These are phyloP conservation scores for Bagarius yarrelli DNA, from an alignment of 2,113 vertebrate genomes.

Conservation along the genomic window DNA sequence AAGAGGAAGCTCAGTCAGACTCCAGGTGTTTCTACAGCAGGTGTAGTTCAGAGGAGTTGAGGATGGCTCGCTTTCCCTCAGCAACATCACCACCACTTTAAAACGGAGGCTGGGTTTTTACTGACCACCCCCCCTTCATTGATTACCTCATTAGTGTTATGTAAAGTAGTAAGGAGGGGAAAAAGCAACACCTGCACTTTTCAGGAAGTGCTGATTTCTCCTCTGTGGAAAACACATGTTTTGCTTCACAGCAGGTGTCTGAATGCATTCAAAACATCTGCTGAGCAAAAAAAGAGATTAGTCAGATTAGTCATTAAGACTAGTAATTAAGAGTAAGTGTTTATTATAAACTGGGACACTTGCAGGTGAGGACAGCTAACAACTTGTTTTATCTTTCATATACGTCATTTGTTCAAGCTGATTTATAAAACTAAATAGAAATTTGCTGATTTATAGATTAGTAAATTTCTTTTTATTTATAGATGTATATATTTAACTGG, in stretches of 20 bases:
- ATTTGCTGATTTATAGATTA: conserved; percentile 28
- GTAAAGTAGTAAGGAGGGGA: conserved; percentile 21
- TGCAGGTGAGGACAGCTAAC: background rate
- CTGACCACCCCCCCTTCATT: conserved; percentile 61
- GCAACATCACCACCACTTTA: conserved; percentile 24
- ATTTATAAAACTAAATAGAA: conserved; percentile 6
- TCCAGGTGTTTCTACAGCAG: conserved; percentile 73
- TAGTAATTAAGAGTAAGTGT: background rate
- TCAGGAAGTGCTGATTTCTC: conserved; percentile 34
- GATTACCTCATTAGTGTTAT: conserved; percentile 64
- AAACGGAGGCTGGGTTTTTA: conserved; percentile 17
- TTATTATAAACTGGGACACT: conserved; percentile 11
- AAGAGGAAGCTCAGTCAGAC: conserved; percentile 53
- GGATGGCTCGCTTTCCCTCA: conserved; percentile 17
- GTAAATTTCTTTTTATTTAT: conserved; percentile 42
- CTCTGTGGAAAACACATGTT: conserved; percentile 48
- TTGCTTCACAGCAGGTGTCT: conserved; percentile 61
- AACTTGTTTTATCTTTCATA: background rate
- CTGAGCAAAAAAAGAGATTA: conserved; percentile 30
- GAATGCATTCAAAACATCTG: conserved; percentile 31
- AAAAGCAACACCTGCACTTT: conserved; percentile 66
- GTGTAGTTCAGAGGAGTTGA: conserved; percentile 49
- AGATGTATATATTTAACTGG: conserved; percentile 43
- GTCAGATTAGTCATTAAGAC: conserved; percentile 37
- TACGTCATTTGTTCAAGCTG: background rate